Percentiles rank a stretch among this genome's conserved stretches.
These are phyloP conservation scores for Phalloptychus januarius DNA, from an alignment of 2,797 vertebrate genomes.

Conservation along the genomic window DNA sequence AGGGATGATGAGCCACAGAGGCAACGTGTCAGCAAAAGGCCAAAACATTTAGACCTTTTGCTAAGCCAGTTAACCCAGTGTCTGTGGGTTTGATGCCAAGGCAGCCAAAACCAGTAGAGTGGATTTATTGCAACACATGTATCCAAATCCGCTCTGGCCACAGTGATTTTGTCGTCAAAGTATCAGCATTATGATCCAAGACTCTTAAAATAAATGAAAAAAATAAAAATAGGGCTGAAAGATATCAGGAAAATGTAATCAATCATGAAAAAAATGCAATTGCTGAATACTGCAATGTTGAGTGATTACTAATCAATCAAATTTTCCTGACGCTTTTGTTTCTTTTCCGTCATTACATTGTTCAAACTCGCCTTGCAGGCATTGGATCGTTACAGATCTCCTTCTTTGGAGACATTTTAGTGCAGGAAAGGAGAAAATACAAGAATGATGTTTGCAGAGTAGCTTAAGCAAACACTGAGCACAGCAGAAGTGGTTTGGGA, in stretches of 20 bases:
- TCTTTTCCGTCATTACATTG: neutral
- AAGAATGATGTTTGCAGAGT: neutral
- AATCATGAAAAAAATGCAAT: neutral
- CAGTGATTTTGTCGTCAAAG: neutral
- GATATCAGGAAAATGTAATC: neutral
- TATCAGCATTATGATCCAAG: neutral
- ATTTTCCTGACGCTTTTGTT: neutral
- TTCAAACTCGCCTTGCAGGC: neutral
- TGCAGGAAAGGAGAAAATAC: neutral
- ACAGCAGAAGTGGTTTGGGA: neutral
- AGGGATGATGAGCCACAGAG: neutral
- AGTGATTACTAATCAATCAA: neutral
- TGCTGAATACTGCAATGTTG: neutral
- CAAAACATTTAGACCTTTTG: neutral
- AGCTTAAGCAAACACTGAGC: neutral
- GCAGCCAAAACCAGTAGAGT: neutral
- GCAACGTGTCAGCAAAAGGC: neutral
- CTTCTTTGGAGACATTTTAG: conserved; percentile 1
- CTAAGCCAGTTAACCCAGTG: neutral
- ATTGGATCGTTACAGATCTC: neutral
- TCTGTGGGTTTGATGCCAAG: neutral
- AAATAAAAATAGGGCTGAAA: neutral
- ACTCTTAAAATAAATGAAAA: neutral
- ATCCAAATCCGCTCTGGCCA: neutral
- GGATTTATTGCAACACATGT: neutral